Evolutionary conservation across 64 coral and sea anemone genomes (phyloP).

Genomic region (Montipora cactus): DNA sequence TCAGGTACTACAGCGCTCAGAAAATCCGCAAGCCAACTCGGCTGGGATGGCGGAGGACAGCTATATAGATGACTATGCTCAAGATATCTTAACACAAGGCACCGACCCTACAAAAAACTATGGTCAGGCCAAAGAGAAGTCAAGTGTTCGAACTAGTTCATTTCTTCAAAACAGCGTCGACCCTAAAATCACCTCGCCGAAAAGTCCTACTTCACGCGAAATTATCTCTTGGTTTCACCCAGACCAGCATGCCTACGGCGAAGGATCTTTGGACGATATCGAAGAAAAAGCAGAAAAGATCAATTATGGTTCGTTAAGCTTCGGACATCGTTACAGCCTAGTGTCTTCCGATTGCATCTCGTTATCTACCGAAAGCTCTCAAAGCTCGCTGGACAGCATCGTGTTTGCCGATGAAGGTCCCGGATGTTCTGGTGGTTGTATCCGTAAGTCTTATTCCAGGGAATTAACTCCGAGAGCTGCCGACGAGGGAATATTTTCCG

Average conservation of each 20-base stretch:
- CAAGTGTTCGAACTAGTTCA: neutral
- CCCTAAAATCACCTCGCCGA: neutral
- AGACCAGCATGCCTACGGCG: conserved; percentile 28
- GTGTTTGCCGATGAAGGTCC: conserved; percentile 41
- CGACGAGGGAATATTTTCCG: conserved; percentile 77
- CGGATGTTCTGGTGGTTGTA: neutral
- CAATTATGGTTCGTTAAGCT: conserved; percentile 87
- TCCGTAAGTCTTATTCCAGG: neutral
- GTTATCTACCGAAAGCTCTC: conserved; percentile 77
- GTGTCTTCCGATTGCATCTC: conserved; percentile 93
- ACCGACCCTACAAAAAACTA: neutral
- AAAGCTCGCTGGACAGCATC: conserved; percentile 84
- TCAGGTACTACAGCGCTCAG: conserved; percentile 32
- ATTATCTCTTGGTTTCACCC: conserved; percentile 70
- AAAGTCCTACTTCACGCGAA: conserved; percentile 28
- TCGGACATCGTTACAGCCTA: conserved; percentile 93
- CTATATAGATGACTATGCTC: neutral
- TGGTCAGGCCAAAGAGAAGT: neutral
- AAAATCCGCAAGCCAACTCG: neutral
- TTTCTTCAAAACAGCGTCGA: neutral
- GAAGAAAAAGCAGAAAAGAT: conserved; percentile 67
- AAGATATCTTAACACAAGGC: neutral
- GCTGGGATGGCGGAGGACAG: neutral
- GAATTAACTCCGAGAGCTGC: conserved; percentile 17
- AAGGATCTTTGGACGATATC: conserved; percentile 51